These are phyloP conservation scores for Macrochelys suwanniensis DNA, from an alignment of 2,797 vertebrate genomes.

Conservation along the genomic window DNA sequence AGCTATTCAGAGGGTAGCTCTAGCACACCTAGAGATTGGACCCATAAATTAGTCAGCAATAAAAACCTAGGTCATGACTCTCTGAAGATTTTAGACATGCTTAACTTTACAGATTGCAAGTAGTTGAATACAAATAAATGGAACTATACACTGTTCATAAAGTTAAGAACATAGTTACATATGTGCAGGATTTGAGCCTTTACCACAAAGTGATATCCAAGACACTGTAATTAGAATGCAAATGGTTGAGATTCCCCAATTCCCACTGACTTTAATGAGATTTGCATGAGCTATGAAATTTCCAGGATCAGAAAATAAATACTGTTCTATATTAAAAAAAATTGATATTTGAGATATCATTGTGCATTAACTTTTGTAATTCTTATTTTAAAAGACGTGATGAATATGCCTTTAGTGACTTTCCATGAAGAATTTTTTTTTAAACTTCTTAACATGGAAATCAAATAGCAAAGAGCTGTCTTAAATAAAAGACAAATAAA, in stretches of 20 bases:
- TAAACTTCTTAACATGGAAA: not conserved
- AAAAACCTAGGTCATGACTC: too few relatives aligned
- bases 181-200: too few relatives aligned
- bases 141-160: too few relatives aligned
- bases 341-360: not conserved
- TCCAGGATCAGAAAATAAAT: not conserved
- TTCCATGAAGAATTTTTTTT: not conserved
- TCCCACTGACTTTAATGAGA: not conserved
- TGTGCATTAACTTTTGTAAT: not conserved
- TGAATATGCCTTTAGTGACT: not conserved
- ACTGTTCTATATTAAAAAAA: not conserved
- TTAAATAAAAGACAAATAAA: not conserved
- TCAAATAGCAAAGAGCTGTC: not conserved
- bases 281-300: not conserved
- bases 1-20: not conserved
- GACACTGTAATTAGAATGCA: not conserved
- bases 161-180: too few relatives aligned
- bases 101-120: too few relatives aligned
- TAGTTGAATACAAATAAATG: too few relatives aligned
- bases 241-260: not conserved
- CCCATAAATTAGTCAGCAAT: not conserved
- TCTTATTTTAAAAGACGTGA: not conserved
- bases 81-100: too few relatives aligned
- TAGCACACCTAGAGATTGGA: not conserved
- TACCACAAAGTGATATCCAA: not conserved